Base-by-base conservation (phyloP, 1,140 invertebrate species). In the Nixonia krombeini region DNA sequence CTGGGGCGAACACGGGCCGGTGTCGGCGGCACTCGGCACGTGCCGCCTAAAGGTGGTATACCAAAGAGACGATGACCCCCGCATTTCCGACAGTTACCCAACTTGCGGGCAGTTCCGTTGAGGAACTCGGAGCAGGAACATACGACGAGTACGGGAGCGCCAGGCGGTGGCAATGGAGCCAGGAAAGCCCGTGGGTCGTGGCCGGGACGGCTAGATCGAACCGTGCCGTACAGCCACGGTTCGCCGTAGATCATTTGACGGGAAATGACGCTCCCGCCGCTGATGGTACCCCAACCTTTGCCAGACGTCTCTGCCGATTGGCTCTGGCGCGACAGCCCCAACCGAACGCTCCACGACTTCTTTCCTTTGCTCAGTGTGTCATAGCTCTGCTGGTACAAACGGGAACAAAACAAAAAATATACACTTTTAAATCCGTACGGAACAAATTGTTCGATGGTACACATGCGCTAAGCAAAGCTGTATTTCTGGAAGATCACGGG, bases 211-310 rank as follows among this genome's bases (percentile, higher is more conserved):
- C 89, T 86, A 1, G 89, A 86, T 59, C 90, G 21, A 21, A 62
- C 65, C 1, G 91, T 92, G 51, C 92, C 91, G 70, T 94, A 94
- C 1, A 94, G 86, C 92, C 92, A 94, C 21, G 91, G 91, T 64
- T 94, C 92, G 0, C 77, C 91, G 82, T 93, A 93, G 64, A 92
- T 90, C 92, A 94, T 94, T 74, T 91, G 92, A 78, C 91, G 91
- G 29, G 90, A 91, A 53, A 93, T 78, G 3, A 89, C 83, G 59
- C 86, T 88, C 9, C 87, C 85, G 10, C 83, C 84, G 40, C 83
- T 85, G 64, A 86, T 81, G 68, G 82, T 83, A 5, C 88, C 84
- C 80, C 88, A 89, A 29, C 86, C 86, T 53, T 86, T 86, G 37
- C 82, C 81, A 25, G 73, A 59, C 73, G 87, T 72, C 82, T 85